phyloP scores from a whole-genome alignment of 1,140 invertebrate genomes.

The Zaprionus ghesquierei region DNA sequence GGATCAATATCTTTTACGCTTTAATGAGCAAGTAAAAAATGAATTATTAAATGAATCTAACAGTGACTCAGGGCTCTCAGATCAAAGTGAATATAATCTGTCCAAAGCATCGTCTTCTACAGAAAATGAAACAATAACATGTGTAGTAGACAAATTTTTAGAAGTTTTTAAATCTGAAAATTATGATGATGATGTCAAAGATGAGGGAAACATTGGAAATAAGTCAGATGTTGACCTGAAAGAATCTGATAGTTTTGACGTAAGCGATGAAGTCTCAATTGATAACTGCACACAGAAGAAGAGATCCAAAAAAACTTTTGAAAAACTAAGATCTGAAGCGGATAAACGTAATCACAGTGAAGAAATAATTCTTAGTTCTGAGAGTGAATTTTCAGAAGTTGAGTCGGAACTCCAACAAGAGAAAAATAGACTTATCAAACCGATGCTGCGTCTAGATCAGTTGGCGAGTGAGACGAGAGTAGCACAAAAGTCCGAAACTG shows the following conservation, averaged over 20 bases:
- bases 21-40: conserved; percentile 69
- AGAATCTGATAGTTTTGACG: conserved; percentile 23
- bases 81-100: conserved; percentile 48
- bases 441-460: conserved; percentile 74
- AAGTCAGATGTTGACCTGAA: conserved; percentile 31
- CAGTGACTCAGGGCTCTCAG: conserved; percentile 60
- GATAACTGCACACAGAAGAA: conserved; percentile 24
- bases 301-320: conserved; percentile 43
- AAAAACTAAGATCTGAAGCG: conserved; percentile 45
- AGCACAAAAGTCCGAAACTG: conserved; percentile 71
- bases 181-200: conserved; percentile 13
- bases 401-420: conserved; percentile 44
- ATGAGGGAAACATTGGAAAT: conserved; percentile 20
- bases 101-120: conserved; percentile 43
- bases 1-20: conserved; percentile 56
- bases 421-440: conserved; percentile 62
- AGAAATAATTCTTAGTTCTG: conserved; percentile 73
- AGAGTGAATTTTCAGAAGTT: conserved; percentile 65
- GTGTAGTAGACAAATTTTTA: conserved; percentile 67
- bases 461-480: conserved; percentile 69
- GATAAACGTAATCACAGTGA: conserved; percentile 57
- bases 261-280: conserved; percentile 43
- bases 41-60: conserved; percentile 68
- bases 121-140: conserved; percentile 24
- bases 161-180: conserved; percentile 46